Base-by-base conservation (phyloP, 1,140 invertebrate species). In the Orius laevigatus region DNA sequence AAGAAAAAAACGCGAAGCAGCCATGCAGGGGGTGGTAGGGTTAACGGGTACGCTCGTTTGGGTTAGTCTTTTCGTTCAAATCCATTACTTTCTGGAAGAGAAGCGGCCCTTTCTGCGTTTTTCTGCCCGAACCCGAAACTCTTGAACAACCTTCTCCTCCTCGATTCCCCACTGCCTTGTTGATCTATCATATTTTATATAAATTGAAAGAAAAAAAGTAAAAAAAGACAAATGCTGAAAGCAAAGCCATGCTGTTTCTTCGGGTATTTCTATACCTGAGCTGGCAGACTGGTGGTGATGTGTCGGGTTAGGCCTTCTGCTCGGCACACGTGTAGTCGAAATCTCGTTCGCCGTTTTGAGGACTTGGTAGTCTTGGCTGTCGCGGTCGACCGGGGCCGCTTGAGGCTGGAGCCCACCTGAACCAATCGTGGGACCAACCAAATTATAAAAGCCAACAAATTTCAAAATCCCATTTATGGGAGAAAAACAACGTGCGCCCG, bases 301-400 rank as follows among this genome's bases (percentile, higher is more conserved):
- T 8, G 4, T 9, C n/a, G 10, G 50, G 46, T 15, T 47, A 8
- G 41, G 42, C 10, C 39, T 20, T 36, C 45, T 41, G 16, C 14
- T 42, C 50, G 33, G 40, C 25, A 11, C 47, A 42, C 3, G 44
- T 9, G 46, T 48, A 66, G 71, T 63, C 14, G 53, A 53, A 63
- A 90, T 79, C 73, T 89, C 84, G 58, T 82, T 82, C 58, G 85
- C 86, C 67, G 88, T 82, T 73, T 90, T 90, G 70, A 92, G 74
- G 62, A 90, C 84, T 72, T 87, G 85, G 71, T 91, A 91, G 62
- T 84, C 86, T 67, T 81, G 78, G 73, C 91, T 86, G 70, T 87
- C 78, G 10, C 42, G 16, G 72, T 85, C 81, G 66, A 66, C 53
- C 10, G 49, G 33, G 18, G 50, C 48, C 39, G 38, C 25, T 41